These are phyloP conservation scores for Aphidius colemani DNA, from an alignment of 2,888 invertebrate species.

Conservation along the genomic window DNA sequence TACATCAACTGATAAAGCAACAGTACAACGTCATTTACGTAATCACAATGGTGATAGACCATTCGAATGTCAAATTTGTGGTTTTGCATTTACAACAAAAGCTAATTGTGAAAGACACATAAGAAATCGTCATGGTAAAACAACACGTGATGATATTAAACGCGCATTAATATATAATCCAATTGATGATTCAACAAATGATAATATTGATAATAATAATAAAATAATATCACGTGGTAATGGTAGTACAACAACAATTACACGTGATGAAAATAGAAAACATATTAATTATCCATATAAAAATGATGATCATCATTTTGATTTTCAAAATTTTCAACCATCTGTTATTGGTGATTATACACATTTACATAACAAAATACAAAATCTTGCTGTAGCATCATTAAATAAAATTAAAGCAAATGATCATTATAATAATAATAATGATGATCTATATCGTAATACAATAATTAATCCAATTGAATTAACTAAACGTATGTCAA, in stretches of 20 bases:
- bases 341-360: conserved; percentile 10
- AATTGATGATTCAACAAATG: conserved; percentile 82
- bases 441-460: conserved; percentile 32
- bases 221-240: conserved; percentile 43
- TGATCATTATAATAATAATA: conserved; percentile 32
- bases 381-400: conserved; percentile 19
- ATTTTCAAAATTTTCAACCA: background rate
- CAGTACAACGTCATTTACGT: conserved; percentile 87
- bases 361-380: conserved; percentile 19
- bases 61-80: conserved; percentile 93
- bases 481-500: conserved; percentile 34
- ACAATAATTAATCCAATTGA: conserved; percentile 40
- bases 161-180: conserved; percentile 86
- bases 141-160: conserved; percentile 86
- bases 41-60: conserved; percentile 95
- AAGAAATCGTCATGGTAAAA: conserved; percentile 86
- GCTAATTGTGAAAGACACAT: conserved; percentile 96
- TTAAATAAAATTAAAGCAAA: conserved; percentile 14
- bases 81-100: conserved; percentile 95
- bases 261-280: conserved; percentile 50
- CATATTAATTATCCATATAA: conserved; percentile 47
- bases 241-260: conserved; percentile 40
- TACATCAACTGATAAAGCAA: conserved; percentile 87
- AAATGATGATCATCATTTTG: conserved; percentile 33
- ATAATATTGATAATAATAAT: conserved; percentile 60